Percentiles rank a stretch among this genome's conserved stretches.
Evolutionary conservation across 2,113 vertebrate species (phyloP).

Genomic region (Podarcis cretensis): DNA sequence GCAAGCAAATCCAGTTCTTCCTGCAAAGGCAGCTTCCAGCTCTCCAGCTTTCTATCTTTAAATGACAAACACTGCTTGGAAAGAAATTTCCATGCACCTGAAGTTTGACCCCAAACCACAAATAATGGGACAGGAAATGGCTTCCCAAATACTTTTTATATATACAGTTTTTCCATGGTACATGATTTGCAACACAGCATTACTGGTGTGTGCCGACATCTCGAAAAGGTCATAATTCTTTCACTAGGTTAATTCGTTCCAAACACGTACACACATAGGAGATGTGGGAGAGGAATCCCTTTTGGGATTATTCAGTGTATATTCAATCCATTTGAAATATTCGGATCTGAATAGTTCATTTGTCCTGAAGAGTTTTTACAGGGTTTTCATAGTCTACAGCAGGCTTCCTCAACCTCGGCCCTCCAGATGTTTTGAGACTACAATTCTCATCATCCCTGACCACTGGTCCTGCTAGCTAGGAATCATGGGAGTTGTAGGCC

Average conservation of each 20-base stretch:
- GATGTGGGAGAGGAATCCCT: conserved; percentile 57
- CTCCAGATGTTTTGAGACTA: too few species aligned
- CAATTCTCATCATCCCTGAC: too few species aligned
- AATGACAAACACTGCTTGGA: conserved; percentile 54
- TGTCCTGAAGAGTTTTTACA: neutral
- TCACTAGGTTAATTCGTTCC: neutral
- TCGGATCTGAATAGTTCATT: too few species aligned
- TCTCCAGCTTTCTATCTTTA: conserved; percentile 52
- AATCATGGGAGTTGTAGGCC: too few species aligned
- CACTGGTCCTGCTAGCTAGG: too few species aligned
- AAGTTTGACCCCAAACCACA: conserved; percentile 63
- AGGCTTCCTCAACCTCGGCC: too few species aligned
- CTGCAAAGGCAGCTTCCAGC: conserved; percentile 54
- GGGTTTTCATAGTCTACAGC: neutral
- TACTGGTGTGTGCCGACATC: conserved; percentile 47
- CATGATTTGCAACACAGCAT: conserved; percentile 45
- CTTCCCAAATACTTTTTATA: conserved; percentile 56
- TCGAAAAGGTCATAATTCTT: conserved; percentile 13
- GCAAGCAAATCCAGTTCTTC: conserved; percentile 65
- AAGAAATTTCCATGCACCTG: conserved; percentile 69
- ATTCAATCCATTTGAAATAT: conserved; percentile 7
- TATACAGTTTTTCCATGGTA: conserved; percentile 49
- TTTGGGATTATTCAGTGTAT: conserved; percentile 33
- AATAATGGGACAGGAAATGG: conserved; percentile 63
- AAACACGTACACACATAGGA: neutral